A percentile compares a stretch with the other conserved stretches of the same genome.
phyloP scores from a whole-genome alignment of 2,888 invertebrate species.

The Axea sp. region DNA sequence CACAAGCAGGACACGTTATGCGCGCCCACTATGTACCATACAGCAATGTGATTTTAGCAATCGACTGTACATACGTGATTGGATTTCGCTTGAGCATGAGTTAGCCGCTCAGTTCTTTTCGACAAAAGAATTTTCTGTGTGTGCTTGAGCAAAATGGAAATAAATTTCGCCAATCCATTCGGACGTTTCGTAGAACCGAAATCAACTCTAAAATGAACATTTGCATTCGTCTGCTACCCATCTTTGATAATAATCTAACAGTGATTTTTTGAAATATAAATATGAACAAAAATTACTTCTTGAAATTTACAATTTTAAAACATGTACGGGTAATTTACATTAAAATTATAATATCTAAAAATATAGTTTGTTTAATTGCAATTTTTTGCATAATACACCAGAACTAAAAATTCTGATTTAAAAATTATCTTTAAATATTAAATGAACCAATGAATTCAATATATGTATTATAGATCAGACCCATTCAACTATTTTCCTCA shows the following conservation, averaged over 20 bases:
- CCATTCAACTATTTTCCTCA: too few species aligned
- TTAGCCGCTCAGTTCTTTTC: conserved; percentile 59
- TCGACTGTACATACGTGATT: conserved; percentile 69
- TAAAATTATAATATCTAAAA: too few species aligned
- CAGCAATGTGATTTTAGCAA: conserved; percentile 66
- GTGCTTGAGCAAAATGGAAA: conserved; percentile 51
- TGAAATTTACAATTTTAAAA: too few species aligned
- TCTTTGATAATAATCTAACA: conserved; percentile 20
- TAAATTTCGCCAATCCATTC: conserved; percentile 53
- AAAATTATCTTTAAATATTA: too few species aligned
- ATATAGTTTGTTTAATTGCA: too few species aligned
- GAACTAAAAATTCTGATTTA: too few species aligned
- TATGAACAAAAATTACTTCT: too few species aligned
- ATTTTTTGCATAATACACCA: too few species aligned
- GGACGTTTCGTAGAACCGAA: conserved; percentile 41
- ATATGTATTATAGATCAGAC: too few species aligned
- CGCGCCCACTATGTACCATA: conserved; percentile 64
- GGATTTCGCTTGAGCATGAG: conserved; percentile 67
- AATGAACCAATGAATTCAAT: too few species aligned
- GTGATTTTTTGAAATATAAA: too few species aligned
- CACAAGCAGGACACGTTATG: conserved; percentile 74
- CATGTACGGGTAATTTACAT: too few species aligned
- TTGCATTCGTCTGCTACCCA: conserved; percentile 38
- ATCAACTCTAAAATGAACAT: conserved; percentile 27
- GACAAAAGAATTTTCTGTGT: conserved; percentile 57